Conservation (phyloP, 2,888 invertebrate species). For the Aspidiotus destructor region DNA sequence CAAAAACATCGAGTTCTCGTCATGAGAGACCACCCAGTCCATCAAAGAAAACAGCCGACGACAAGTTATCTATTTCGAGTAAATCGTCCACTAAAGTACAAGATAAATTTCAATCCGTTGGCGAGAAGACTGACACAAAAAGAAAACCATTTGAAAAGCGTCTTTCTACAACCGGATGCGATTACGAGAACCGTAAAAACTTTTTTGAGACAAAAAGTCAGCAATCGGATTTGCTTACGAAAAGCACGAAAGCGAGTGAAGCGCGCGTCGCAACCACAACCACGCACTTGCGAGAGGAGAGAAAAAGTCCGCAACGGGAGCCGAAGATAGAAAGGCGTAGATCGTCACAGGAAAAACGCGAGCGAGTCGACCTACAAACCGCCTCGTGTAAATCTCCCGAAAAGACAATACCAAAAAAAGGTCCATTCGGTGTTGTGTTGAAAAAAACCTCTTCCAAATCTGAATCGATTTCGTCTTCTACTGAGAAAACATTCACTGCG, state of each 20-base stretch:
- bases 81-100: background rate
- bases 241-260: background rate
- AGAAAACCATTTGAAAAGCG: slow-evolving; percentile 12
- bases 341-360: background rate
- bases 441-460: slow-evolving; percentile 46
- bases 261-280: background rate
- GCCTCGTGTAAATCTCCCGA: slow-evolving; percentile 1
- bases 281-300: background rate
- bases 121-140: background rate
- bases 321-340: background rate
- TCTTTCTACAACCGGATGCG: slow-evolving; percentile 34
- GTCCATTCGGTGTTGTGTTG: slow-evolving; percentile 52
- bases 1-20: background rate
- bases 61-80: slow-evolving; percentile 10
- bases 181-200: slow-evolving; percentile 42
- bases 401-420: background rate
- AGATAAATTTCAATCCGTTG: background rate
- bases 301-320: background rate
- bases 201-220: slow-evolving; percentile 34
- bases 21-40: background rate
- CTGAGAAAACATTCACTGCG: background rate
- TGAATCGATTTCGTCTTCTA: background rate
- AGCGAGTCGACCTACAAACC: background rate
- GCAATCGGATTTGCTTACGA: slow-evolving; percentile 29
- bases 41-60: background rate